Percentiles rank a stretch among this genome's conserved stretches.
Evolutionary conservation across 2,113 vertebrate species (phyloP).

Genomic region (Perca flavescens): DNA sequence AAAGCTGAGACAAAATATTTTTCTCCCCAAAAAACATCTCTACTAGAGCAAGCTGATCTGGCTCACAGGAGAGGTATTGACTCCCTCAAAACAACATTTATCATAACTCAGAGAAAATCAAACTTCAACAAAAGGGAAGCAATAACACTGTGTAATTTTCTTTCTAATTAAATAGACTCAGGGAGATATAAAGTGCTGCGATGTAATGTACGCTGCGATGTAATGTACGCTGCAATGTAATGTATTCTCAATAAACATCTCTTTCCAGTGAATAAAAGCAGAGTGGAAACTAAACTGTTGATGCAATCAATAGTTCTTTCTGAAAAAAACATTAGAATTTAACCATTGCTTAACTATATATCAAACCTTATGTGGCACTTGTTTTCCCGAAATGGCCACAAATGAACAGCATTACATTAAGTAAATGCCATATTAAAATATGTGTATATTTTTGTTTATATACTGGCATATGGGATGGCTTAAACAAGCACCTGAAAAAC

Average conservation of each 20-base stretch:
- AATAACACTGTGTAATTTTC: constrained; percentile 49
- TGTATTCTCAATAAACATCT: constrained; percentile 28
- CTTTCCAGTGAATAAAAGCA: constrained; percentile 3
- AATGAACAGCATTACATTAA: not conserved
- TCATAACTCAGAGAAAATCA: constrained; percentile 44
- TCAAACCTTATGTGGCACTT: not conserved
- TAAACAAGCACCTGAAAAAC: not conserved
- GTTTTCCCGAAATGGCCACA: not conserved
- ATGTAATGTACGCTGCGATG: constrained; percentile 3
- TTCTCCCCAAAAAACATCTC: constrained; percentile 34
- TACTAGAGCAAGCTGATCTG: constrained; percentile 33
- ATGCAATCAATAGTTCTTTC: not conserved
- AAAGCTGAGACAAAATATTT: constrained; percentile 44
- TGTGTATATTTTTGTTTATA: not conserved
- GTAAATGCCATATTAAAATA: not conserved
- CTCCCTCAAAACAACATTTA: constrained; percentile 58
- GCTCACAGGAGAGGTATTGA: constrained; percentile 44
- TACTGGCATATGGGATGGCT: not conserved
- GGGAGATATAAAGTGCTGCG: constrained; percentile 31
- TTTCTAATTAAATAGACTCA: constrained; percentile 48
- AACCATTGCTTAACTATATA: not conserved
- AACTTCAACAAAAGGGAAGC: constrained; percentile 42
- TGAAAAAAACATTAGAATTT: not conserved
- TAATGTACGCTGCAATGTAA: constrained; percentile 3
- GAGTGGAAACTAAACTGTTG: not conserved